These are phyloP conservation scores for Microctonus brassicae DNA, from an alignment of 2,888 invertebrate species.

Conservation along the genomic window DNA sequence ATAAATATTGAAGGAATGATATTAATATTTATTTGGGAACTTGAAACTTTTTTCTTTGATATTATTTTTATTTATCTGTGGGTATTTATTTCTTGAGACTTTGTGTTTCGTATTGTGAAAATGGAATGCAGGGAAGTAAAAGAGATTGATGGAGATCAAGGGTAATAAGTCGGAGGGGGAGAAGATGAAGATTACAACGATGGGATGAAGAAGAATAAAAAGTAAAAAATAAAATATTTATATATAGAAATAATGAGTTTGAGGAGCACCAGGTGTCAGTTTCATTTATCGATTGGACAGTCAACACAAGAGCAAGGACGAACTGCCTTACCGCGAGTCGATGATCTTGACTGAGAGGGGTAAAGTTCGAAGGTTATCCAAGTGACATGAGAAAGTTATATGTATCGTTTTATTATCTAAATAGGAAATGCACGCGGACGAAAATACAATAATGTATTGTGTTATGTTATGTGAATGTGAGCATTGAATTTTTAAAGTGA, in stretches of 20 bases:
- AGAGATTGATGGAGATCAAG: background rate
- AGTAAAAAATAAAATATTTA: background rate
- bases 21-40: background rate
- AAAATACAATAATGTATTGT: no score
- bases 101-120: background rate
- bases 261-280: slow-evolving; percentile 40
- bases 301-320: slow-evolving; percentile 46
- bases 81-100: background rate
- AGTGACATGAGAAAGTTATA: slow-evolving; percentile 6
- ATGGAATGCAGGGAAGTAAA: background rate
- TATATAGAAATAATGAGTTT: background rate
- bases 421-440: background rate
- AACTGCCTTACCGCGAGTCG: slow-evolving; percentile 51
- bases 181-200: no score
- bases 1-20: background rate
- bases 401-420: slow-evolving; percentile 3
- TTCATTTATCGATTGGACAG: slow-evolving; percentile 41
- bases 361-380: slow-evolving; percentile 41
- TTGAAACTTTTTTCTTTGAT: background rate
- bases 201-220: background rate
- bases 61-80: no score
- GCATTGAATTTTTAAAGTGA: background rate
- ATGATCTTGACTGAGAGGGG: slow-evolving; percentile 43
- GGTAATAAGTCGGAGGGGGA: background rate
- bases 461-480: no score